phyloP scores from a whole-genome alignment of 1,140 invertebrate species.

The Aphis gossypii region DNA sequence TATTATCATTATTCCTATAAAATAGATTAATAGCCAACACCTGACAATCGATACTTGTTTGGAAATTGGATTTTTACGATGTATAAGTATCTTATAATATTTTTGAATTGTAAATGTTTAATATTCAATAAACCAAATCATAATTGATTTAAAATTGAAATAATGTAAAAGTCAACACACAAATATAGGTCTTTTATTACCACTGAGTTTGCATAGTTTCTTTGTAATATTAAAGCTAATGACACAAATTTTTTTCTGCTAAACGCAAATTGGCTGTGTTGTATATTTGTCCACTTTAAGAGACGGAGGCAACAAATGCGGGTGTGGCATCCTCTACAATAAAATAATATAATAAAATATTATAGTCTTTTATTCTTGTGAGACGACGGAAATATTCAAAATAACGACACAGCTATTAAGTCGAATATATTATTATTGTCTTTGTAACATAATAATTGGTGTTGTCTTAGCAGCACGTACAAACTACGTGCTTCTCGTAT shows the following conservation, averaged over 20 bases:
- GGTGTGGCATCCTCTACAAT: background rate
- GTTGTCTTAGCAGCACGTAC: background rate
- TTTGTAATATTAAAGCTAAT: background rate
- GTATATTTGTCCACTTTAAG: background rate
- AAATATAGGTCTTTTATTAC: background rate
- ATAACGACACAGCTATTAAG: background rate
- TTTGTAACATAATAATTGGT: slow-evolving; percentile 5
- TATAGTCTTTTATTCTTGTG: background rate
- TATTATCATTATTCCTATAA: too few species aligned
- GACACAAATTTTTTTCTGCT: background rate
- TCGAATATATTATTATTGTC: slow-evolving; percentile 1
- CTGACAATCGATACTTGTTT: too few species aligned
- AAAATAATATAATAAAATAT: background rate
- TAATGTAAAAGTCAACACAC: too few species aligned
- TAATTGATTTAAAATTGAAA: too few species aligned
- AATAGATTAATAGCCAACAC: too few species aligned
- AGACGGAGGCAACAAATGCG: background rate
- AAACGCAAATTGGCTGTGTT: background rate
- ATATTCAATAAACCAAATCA: too few species aligned
- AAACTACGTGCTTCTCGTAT: background rate
- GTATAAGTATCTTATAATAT: too few species aligned
- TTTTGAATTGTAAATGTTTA: too few species aligned
- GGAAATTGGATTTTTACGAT: too few species aligned
- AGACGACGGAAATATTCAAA: slow-evolving; percentile 11
- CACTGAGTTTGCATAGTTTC: background rate